phyloP scores from a whole-genome alignment of 2,113 vertebrate genomes.

The Turdus rufiventris region DNA sequence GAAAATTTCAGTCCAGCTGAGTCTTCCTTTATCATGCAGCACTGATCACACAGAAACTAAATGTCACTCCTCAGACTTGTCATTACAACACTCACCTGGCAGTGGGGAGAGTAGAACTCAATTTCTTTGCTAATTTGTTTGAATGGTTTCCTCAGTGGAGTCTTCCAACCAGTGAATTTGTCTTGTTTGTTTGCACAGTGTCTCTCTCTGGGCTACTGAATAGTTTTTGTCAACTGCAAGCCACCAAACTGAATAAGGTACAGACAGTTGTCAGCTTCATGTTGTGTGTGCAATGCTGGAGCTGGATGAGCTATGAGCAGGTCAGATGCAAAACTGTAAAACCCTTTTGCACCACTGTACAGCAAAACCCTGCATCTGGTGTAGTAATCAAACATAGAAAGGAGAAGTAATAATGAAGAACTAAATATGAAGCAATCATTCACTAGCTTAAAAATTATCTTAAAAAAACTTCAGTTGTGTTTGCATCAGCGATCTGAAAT shows the following conservation, averaged over 20 bases:
- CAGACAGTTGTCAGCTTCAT: background rate
- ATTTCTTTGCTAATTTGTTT: background rate
- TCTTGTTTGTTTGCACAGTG: background rate
- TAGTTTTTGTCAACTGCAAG: background rate
- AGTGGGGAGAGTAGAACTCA: background rate
- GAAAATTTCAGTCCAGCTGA: background rate
- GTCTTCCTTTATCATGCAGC: background rate
- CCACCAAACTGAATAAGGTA: background rate
- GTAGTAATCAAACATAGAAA: background rate
- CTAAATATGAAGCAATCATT: background rate
- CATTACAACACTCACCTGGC: background rate
- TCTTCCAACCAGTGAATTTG: background rate
- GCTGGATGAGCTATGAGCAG: background rate
- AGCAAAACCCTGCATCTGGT: background rate
- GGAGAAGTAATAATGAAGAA: background rate
- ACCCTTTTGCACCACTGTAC: background rate
- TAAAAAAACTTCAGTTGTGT: rapidly evolving
- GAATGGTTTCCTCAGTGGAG: background rate
- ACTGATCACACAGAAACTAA: background rate
- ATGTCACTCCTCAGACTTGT: background rate
- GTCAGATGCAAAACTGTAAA: background rate
- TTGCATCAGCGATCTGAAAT: background rate
- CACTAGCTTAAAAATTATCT: background rate
- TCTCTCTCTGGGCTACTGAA: background rate
- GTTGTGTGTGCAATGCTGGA: rapidly evolving